Evolutionary conservation across 2,113 vertebrate species (phyloP).

Genomic region (Plestiodon gilberti): DNA sequence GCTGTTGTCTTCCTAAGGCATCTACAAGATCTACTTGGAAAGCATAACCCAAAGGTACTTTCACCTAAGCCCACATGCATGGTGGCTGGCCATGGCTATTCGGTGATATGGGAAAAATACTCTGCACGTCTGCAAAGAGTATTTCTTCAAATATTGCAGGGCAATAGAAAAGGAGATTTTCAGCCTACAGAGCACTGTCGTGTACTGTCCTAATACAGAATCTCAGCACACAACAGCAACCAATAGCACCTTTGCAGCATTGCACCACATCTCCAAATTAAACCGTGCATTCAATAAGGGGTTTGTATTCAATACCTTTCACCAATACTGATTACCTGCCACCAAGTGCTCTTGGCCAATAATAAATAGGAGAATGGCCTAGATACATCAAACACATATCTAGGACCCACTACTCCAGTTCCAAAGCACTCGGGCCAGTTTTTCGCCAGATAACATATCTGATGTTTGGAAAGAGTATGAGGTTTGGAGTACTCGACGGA

Average conservation of each 20-base stretch:
- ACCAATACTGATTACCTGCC: constrained; percentile 9
- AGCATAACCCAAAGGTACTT: background rate
- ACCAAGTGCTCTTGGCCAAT: background rate
- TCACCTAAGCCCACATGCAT: background rate
- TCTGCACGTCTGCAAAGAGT: background rate
- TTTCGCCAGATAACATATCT: background rate
- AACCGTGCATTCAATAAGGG: background rate
- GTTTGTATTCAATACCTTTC: background rate
- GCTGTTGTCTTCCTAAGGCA: background rate
- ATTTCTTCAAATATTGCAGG: background rate
- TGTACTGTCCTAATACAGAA: background rate
- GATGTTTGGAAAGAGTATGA: background rate
- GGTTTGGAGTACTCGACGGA: background rate
- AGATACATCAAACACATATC: background rate
- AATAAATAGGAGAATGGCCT: background rate
- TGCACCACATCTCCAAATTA: constrained; percentile 36
- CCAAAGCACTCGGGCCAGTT: background rate
- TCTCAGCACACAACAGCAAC: background rate
- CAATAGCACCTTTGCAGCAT: constrained; percentile 39
- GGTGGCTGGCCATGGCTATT: background rate
- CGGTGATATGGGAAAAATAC: background rate
- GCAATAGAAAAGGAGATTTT: background rate
- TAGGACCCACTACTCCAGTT: background rate
- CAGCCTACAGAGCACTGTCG: background rate
- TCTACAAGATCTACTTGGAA: background rate